These are phyloP conservation scores for Dicyrtoma fusca DNA, from an alignment of 2,888 invertebrate genomes.

Conservation along the genomic window DNA sequence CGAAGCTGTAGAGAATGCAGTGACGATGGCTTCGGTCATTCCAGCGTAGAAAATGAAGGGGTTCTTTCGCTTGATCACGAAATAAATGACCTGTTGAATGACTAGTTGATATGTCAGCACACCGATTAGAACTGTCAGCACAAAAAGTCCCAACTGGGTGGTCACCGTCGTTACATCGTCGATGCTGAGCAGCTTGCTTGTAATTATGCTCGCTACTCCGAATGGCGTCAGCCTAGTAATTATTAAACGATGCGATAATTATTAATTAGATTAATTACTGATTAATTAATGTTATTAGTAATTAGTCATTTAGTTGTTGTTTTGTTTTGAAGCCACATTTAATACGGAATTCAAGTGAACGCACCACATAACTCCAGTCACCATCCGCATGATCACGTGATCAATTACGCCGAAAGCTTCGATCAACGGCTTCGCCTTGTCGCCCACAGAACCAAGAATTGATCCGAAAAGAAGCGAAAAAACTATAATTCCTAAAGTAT, in stretches of 20 bases:
- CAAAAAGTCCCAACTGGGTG: constrained; percentile 77
- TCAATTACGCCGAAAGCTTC: constrained; percentile 87
- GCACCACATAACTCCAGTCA: constrained; percentile 81
- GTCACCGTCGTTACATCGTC: not conserved
- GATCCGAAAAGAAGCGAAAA: constrained; percentile 89
- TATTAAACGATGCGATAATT: constrained; percentile 1
- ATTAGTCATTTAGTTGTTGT: no score
- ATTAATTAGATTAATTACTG: not conserved
- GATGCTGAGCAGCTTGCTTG: constrained; percentile 16
- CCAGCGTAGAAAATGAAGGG: constrained; percentile 80
- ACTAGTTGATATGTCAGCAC: constrained; percentile 89
- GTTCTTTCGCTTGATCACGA: constrained; percentile 76
- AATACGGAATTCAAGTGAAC: constrained; percentile 4
- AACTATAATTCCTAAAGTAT: constrained; percentile 84
- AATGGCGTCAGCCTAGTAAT: constrained; percentile 12
- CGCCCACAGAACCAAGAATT: constrained; percentile 79
- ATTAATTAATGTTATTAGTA: no score
- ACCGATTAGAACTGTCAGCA: constrained; percentile 85
- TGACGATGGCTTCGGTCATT: constrained; percentile 87
- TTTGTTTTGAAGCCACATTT: no score
- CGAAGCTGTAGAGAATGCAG: constrained; percentile 94
- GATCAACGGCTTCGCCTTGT: constrained; percentile 74
- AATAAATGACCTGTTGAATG: constrained; percentile 84
- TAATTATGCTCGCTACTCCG: constrained; percentile 8
- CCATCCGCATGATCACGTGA: constrained; percentile 89